A percentile compares a stretch with the other conserved stretches of the same genome.
These are phyloP conservation scores for Arothron firmamentum DNA, from an alignment of 2,113 vertebrate species.

Conservation along the genomic window DNA sequence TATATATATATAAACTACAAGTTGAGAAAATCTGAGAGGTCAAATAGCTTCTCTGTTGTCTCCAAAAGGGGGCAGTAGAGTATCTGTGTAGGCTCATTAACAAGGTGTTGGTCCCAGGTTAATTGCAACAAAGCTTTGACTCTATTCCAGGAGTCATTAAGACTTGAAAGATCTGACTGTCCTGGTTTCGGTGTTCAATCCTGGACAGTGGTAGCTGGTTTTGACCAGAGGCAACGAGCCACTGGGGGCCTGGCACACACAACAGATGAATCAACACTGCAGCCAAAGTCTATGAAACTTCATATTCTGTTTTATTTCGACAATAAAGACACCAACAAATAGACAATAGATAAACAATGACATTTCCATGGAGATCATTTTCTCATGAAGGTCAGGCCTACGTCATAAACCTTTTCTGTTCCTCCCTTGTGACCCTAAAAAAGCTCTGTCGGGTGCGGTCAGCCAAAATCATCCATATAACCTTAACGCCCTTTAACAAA, in stretches of 20 bases:
- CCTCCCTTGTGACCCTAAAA: too few species aligned
- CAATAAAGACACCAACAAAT: conserved; percentile 10
- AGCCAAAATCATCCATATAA: too few species aligned
- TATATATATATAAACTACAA: too few species aligned
- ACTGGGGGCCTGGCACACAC: too few species aligned
- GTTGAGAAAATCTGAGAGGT: neutral
- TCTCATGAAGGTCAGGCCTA: too few species aligned
- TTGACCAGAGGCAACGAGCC: neutral
- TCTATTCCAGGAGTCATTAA: neutral
- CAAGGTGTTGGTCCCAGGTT: conserved; percentile 17
- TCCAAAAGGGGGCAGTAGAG: conserved; percentile 52
- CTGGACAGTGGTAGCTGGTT: neutral
- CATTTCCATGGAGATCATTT: too few species aligned
- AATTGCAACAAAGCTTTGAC: neutral
- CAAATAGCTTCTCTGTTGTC: conserved; percentile 6
- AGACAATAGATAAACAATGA: conserved; percentile 3
- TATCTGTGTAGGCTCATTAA: conserved; percentile 21
- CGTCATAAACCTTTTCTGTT: too few species aligned
- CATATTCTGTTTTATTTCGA: neutral
- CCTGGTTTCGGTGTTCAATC: neutral
- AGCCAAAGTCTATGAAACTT: too few species aligned
- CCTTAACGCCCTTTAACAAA: neutral
- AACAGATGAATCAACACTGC: neutral
- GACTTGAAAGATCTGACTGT: neutral
- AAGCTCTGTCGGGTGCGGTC: too few species aligned